Evolutionary conservation across 1,140 invertebrate species (phyloP).

Genomic region (Scaptomyza hsui): DNA sequence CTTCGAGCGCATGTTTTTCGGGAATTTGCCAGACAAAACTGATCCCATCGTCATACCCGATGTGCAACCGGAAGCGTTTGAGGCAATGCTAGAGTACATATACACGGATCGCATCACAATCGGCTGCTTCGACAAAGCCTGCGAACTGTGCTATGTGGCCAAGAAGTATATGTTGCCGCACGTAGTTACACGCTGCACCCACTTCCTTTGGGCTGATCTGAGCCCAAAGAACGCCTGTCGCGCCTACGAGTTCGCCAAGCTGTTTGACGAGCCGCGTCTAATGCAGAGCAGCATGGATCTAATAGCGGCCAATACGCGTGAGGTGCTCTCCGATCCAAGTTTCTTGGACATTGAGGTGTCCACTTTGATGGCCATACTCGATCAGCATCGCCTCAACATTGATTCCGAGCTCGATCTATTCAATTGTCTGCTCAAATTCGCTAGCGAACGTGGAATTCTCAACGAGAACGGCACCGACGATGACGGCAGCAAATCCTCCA

Average conservation of each 20-base stretch:
- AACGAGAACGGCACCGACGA: slow-evolving; percentile 29
- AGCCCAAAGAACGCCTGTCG: slow-evolving; percentile 91
- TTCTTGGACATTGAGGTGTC: slow-evolving; percentile 90
- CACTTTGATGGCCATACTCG: slow-evolving; percentile 90
- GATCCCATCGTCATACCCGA: slow-evolving; percentile 91
- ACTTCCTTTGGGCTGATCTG: slow-evolving; percentile 91
- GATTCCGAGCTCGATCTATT: slow-evolving; percentile 91
- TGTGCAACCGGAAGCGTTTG: slow-evolving; percentile 93
- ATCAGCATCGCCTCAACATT: slow-evolving; percentile 89
- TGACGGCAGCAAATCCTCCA: slow-evolving; percentile 2
- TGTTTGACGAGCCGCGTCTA: slow-evolving; percentile 92
- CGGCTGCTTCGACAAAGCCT: slow-evolving; percentile 91
- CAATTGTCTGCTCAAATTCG: slow-evolving; percentile 89
- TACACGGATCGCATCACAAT: slow-evolving; percentile 92
- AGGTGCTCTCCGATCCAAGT: slow-evolving; percentile 89
- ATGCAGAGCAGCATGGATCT: slow-evolving; percentile 92
- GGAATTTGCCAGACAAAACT: slow-evolving; percentile 88
- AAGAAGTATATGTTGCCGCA: slow-evolving; percentile 94
- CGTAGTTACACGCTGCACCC: slow-evolving; percentile 91
- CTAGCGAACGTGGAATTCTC: slow-evolving; percentile 84
- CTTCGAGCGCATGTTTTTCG: slow-evolving; percentile 92
- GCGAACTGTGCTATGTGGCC: slow-evolving; percentile 93
- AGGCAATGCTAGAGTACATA: slow-evolving; percentile 91
- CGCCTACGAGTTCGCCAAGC: slow-evolving; percentile 92
- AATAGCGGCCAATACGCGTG: slow-evolving; percentile 90